Base-by-base conservation (phyloP, 2,888 invertebrate species). In the Arrhopalites spinosus region DNA sequence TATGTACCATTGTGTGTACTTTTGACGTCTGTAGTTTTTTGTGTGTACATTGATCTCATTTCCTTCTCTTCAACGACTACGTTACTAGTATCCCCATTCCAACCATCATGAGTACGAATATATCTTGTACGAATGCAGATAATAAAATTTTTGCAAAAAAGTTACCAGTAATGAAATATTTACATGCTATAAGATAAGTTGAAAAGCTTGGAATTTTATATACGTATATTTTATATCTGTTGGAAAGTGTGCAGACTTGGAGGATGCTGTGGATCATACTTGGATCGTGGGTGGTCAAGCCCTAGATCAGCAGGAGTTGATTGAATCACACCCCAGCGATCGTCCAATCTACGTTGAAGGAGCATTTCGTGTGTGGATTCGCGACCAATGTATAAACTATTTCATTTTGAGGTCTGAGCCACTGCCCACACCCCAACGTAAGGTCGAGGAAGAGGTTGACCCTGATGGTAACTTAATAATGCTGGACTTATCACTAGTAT, bases 251-350 rank as follows among this genome's bases (percentile, higher is more conserved):
- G 86, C 88, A 83, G 90, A 92, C 81, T 88, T 95, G 73, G 88
- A 90, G 82, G 92, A 92, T 83, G 89, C 93, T 0, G 84, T 92
- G 56, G 96, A 96, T 84, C 90, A 94, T 83, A 97, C 96, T 0
- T 98, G 96, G 94, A 90, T 98, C 80, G 92, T 95, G 0, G 94
- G 93, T 84, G 93, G 92, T 0, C 95, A 95, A 85, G 93, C 94
- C 86, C 89, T 89, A 11, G 87, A 87, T 0, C 98, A 98, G 84
- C 88, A 89, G 82, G 86, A 90, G 64, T 86, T 98, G 8, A 84
- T 97, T 17, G 85, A 86, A 0, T 87, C 89, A 73, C 93, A 92
- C 86, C 85, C 86, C 0, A 85, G 81, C 77, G 86, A 88, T 81
- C 88, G 88, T 81, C 91, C 91, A 0, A 85, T 97, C 45, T 92